A percentile compares a stretch with the other conserved stretches of the same genome.
These are phyloP conservation scores for Caenorhabditis briggsae DNA, from an alignment of 1,140 invertebrate species.

Conservation along the genomic window DNA sequence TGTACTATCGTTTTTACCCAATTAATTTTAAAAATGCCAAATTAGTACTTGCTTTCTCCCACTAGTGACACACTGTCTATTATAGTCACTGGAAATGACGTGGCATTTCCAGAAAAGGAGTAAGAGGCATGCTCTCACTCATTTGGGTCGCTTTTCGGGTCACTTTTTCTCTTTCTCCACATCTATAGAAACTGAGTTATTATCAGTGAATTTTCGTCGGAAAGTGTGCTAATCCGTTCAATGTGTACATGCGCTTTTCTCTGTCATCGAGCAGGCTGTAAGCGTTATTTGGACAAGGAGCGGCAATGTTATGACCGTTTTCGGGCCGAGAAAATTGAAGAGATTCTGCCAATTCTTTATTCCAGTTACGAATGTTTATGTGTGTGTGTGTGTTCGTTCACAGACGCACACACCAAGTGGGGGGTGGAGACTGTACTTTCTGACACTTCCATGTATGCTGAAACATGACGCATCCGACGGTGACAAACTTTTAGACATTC, in stretches of 20 bases:
- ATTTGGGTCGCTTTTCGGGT: background rate
- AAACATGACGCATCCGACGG: slow-evolving; percentile 24
- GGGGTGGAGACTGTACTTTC: slow-evolving; percentile 15
- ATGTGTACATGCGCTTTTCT: slow-evolving; percentile 46
- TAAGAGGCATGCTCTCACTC: background rate
- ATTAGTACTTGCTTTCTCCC: background rate
- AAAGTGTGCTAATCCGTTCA: slow-evolving; percentile 53
- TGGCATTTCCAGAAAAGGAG: background rate
- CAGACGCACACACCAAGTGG: background rate
- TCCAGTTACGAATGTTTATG: background rate
- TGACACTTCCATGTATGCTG: background rate
- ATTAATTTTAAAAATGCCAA: background rate
- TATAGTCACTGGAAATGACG: background rate
- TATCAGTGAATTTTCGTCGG: slow-evolving; percentile 36
- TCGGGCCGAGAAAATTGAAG: slow-evolving; percentile 1
- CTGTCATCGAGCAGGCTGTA: slow-evolving; percentile 29
- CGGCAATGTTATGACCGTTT: slow-evolving; percentile 38
- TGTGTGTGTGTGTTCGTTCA: slow-evolving; percentile 16
- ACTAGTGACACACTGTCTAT: background rate
- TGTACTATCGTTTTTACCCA: too few relatives aligned
- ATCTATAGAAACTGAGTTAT: slow-evolving; percentile 34
- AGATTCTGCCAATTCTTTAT: slow-evolving; percentile 22
- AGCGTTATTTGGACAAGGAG: slow-evolving; percentile 47
- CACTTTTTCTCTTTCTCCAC: background rate
- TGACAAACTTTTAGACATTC: slow-evolving; percentile 12